Base-by-base conservation (phyloP, 1,140 invertebrate genomes). In the Calephelis virginiensis region DNA sequence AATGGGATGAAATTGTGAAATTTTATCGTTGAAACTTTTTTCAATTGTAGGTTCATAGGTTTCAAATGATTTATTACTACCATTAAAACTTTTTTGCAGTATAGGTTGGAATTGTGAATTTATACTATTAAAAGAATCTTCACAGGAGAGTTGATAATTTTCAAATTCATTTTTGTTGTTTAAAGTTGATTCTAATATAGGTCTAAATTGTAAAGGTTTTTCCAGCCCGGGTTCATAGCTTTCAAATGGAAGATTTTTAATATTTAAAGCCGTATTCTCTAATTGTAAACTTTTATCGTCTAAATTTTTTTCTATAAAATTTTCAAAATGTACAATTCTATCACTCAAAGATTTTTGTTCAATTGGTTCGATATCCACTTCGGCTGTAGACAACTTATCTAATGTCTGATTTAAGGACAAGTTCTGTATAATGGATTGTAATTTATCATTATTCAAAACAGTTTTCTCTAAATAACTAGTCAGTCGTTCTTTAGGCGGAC, bases 341-440 rank as follows among this genome's bases (percentile, higher is more conserved):
- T 47, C 12, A 28, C 7, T 37, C 9, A 13, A 28, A 63, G 8
- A 12, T 10, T 40, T 49, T 38, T 38, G 28, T 38, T 12, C 28
- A 2, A 50, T 49, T 10, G 63, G 56, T 17, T 71, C 56, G 63
- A 68, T 49, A 49, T 50, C 14, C 7, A 40, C n/a, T 50, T 40
- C 62, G 28, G 56, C 28, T 14, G 45, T n/a, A 62, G 28, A 9
- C 48, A 53, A 17, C 63, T 81, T 76, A 8, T 65, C 49, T n/a
- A 43, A 56, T 46, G 72, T 77, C 73, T 80, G 81, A 68, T 85
- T 80, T 56, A 91, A 70, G 14, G 89, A 89, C 48, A 91, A 75
- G 64, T 90, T 91, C 62, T 91, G 80, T 63, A 91, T 82, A 69
- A 91, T 89, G 17, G 84, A 83, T 71, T 90, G 84, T 73, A 91